Percentiles rank a stretch among this genome's conserved stretches.
These are phyloP conservation scores for Cheilosia vulpina DNA, from an alignment of 2,888 invertebrate genomes.

Conservation along the genomic window DNA sequence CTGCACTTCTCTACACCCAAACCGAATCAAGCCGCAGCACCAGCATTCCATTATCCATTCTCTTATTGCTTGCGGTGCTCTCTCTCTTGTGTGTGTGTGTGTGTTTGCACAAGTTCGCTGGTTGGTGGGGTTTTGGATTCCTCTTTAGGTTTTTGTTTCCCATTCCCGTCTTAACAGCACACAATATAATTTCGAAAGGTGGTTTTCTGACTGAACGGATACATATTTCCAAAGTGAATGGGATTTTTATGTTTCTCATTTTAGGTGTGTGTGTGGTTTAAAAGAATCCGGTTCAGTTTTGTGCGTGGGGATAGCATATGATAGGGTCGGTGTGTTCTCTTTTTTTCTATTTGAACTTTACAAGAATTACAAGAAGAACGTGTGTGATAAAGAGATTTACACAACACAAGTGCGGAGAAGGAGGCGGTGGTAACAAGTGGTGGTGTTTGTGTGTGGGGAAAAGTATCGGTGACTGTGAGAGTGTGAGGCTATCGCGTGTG, in stretches of 20 bases:
- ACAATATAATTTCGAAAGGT: conserved; percentile 63
- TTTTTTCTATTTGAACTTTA: conserved; percentile 68
- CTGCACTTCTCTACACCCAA: conserved; percentile 49
- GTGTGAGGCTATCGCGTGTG: conserved; percentile 30
- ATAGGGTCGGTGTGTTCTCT: conserved; percentile 25
- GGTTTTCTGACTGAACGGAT: conserved; percentile 34
- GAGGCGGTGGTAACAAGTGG: neutral
- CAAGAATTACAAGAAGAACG: conserved; percentile 66
- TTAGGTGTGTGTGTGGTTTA: conserved; percentile 22
- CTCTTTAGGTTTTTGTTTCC: conserved; percentile 43
- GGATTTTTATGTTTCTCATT: conserved; percentile 62
- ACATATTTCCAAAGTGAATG: conserved; percentile 62
- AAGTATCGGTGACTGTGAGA: conserved; percentile 46
- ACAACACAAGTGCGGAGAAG: conserved; percentile 25
- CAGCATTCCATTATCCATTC: conserved; percentile 49
- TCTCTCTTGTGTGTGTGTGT: conserved; percentile 17
- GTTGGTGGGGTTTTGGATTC: conserved; percentile 36
- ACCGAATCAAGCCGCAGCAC: too few species aligned
- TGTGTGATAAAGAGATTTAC: conserved; percentile 34
- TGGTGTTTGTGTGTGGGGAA: conserved; percentile 23
- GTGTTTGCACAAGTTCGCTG: neutral
- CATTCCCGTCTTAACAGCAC: conserved; percentile 41
- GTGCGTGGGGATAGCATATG: conserved; percentile 16
- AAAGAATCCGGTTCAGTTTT: conserved; percentile 66
- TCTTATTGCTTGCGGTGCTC: conserved; percentile 29